Evolutionary conservation across 2,797 vertebrate species (phyloP), one percentile per base, ranked within the genome.

Genomic region (Lacerta agilis): DNA sequence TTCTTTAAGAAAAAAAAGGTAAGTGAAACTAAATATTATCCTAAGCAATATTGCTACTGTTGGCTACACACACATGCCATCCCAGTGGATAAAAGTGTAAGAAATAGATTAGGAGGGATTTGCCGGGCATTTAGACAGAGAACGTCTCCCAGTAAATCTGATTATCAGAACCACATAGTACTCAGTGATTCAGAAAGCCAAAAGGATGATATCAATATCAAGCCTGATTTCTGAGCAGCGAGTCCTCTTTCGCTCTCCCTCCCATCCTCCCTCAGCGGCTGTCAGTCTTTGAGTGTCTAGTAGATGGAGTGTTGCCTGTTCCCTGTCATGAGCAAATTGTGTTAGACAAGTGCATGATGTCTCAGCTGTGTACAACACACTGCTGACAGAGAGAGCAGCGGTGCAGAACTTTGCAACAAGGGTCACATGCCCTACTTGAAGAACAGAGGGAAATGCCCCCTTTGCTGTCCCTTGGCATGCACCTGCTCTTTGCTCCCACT

Each of bases 31-130:
- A 41, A 87, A 94, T 89, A 89, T 58, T 87, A 75, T 83, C 18
- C 17, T 45, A 89, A 94, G 88, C 90, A 75, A 49, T 75, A 89
- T 86, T 87, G 89, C 89, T 89, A 95, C 91, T 87, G 89, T 91
- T 72, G 41, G 58, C 93, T 88, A 90, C 90, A 89, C 84, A 88
- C 94, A 90, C 87, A 89, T 86, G 87, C 88, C 49, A 55, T 15
- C 89, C 89, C 79, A 89, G 89, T 33, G 36, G 8, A 67, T 73
- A 67, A 76, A 75, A 80, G 36, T 66, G 41, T 92, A 94, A 93
- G 94, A 90, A 93, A 93, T 69, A 88, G 89, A 95, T 94, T 93
- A 91, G 89, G 87, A 91, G 81, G 86, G 92, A 92, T 94, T 94
- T 92, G 77, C 75, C 86, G 61, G 55, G 69, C 86, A 89, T 88